A percentile compares a stretch with the other conserved stretches of the same genome.
These are phyloP conservation scores for Vulpes vulpes DNA, from an alignment of 2,113 vertebrate genomes.

Conservation along the genomic window DNA sequence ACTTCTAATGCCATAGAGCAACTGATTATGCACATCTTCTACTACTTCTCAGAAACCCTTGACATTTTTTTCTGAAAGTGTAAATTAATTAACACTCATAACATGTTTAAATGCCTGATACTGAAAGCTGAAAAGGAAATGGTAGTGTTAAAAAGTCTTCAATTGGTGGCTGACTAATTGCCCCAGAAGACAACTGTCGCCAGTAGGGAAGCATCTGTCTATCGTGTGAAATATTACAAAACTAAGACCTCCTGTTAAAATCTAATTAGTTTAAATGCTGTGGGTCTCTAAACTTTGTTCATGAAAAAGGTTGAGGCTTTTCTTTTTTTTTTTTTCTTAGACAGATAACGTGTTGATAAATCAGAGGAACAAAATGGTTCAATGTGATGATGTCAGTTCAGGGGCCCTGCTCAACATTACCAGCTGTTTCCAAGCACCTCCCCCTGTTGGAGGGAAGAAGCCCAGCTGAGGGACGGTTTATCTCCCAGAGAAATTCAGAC, in stretches of 20 bases:
- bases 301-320: conserved; percentile 62
- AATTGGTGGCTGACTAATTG: conserved; percentile 34
- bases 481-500: neutral
- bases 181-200: conserved; percentile 4
- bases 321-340: neutral
- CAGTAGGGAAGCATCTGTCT: conserved; percentile 34
- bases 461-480: conserved; percentile 62
- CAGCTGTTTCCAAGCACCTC: conserved; percentile 68
- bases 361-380: conserved; percentile 47
- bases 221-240: conserved; percentile 66
- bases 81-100: conserved; percentile 65
- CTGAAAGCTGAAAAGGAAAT: conserved; percentile 43
- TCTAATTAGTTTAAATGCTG: conserved; percentile 52
- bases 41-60: conserved; percentile 1
- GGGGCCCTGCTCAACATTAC: neutral
- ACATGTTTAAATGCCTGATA: conserved; percentile 49
- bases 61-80: conserved; percentile 24
- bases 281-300: conserved; percentile 20
- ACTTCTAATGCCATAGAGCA: neutral
- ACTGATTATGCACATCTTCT: neutral
- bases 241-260: conserved; percentile 45
- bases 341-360: conserved; percentile 76
- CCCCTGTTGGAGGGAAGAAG: neutral
- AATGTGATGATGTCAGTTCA: neutral
- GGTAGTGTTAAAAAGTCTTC: conserved; percentile 36